A percentile compares a stretch with the other conserved stretches of the same genome.
Conservation (phyloP, 2,113 vertebrate species). For the Cranoglanis bouderius region DNA sequence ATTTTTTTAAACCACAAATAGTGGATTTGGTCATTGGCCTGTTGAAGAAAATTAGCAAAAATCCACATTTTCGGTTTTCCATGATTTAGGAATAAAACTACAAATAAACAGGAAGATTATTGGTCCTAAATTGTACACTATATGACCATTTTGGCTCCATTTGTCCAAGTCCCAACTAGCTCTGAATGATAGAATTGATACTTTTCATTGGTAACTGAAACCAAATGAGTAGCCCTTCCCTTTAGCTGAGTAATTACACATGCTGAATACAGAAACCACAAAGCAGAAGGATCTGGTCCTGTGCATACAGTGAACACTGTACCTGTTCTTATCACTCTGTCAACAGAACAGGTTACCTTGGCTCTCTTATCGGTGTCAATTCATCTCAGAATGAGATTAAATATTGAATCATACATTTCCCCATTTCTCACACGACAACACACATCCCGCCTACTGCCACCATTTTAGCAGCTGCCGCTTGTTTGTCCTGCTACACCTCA, state of each 20-base stretch:
- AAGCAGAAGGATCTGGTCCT: constrained; percentile 25
- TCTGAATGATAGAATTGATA: neutral
- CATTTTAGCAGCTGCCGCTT: constrained; percentile 39
- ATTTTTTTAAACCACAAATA: neutral
- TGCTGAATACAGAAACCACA: constrained; percentile 4
- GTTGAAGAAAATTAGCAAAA: neutral
- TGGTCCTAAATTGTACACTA: neutral
- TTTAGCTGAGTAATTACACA: constrained; percentile 14
- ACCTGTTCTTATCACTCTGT: constrained; percentile 59
- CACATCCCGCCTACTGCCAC: constrained; percentile 30
- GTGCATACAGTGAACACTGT: constrained; percentile 23
- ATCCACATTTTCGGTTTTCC: neutral
- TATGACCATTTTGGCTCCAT: neutral
- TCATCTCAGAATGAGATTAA: constrained; percentile 51
- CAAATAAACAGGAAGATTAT: neutral
- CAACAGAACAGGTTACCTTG: constrained; percentile 52
- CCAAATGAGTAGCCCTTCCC: neutral
- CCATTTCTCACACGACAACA: constrained; percentile 38
- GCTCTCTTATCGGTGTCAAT: constrained; percentile 55
- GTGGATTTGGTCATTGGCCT: neutral
- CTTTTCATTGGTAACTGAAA: neutral
- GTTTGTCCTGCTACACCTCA: constrained; percentile 47
- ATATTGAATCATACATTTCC: constrained; percentile 46
- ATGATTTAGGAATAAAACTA: neutral
- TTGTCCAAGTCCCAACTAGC: neutral